Base-by-base conservation (phyloP, 2,113 vertebrate species). In the Cettia cetti region DNA sequence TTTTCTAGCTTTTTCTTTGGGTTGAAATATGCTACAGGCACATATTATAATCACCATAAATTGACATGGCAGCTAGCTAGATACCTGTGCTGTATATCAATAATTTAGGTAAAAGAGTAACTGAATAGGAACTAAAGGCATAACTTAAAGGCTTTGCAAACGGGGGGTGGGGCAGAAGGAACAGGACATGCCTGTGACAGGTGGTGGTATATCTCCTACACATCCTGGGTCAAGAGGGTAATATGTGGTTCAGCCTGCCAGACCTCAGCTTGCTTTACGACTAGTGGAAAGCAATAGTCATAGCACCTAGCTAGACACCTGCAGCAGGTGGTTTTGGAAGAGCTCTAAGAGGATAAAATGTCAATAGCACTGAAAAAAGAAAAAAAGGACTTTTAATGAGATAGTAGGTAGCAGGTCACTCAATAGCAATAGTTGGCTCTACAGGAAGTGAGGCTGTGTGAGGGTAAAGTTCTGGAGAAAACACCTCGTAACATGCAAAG, bases 191-290 rank as follows among this genome's bases (percentile, higher is more conserved):
- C 56, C 52, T 81, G 0, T 86, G 82, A 64, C 94, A 95, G 89
- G 76, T 92, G 92, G 72, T 78, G 76, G 91, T 92, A 20, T 96
- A 96, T 96, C 82, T 93, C 64, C 72, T 47, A n/a, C 83, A 94
- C 64, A 94, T 96, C 92, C 96, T 95, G 95, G 91, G 83, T 95
- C 95, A 94, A 92, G 94, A 92, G 90, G 60, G 56, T 77, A 94
- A 83, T 82, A 90, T 71, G 86, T 50, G 35, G 83, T 44, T 96
- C 82, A 94, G 92, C 83, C 83, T 96, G 92, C 91, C 96, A 95
- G 83, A 92, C 52, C 42, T 90, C 6, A 7, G 60, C 80, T 92
- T 10, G 3, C 52, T 83, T 81, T 86, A 44, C 69, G 60, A 66
- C 91, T 90, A 78, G 77, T 35, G 76, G 80, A 75, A 78, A 91